These are phyloP conservation scores for Hormiphora californensis DNA, from an alignment of 37 sponge, comb jelly and placozoan species.

Conservation along the genomic window DNA sequence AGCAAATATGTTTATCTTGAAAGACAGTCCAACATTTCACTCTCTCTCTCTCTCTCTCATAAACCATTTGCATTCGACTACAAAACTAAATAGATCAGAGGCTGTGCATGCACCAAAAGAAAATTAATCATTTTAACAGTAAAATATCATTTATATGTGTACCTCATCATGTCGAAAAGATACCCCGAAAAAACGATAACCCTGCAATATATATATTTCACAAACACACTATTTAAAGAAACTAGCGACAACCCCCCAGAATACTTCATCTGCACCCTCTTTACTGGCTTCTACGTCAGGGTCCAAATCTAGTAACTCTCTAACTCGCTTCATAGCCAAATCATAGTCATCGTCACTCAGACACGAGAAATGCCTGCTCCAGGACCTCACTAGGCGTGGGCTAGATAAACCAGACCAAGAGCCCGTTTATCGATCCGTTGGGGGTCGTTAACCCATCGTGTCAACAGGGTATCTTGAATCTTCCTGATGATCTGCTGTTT, in stretches of 20 bases:
- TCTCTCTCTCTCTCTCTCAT: no score
- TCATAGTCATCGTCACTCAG: conserved; percentile 96
- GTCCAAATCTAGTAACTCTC: conserved; percentile 81
- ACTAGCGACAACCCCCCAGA: conserved; percentile 87
- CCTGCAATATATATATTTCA: no score
- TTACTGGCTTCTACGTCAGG: conserved; percentile 88
- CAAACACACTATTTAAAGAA: conserved; percentile 90
- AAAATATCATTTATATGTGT: no score
- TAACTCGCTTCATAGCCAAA: conserved; percentile 90
- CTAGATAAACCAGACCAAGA: conserved; percentile 80
- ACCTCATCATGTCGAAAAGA: no score
- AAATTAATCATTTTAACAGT: no score
- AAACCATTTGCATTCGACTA: no score
- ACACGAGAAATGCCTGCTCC: conserved; percentile 88
- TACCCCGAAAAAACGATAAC: no score
- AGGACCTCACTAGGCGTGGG: conserved; percentile 95
- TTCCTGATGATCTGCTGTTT: conserved; percentile 82
- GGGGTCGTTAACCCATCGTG: conserved; percentile 88
- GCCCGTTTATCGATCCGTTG: conserved; percentile 82
- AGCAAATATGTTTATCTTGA: no score
- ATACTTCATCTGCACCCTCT: conserved; percentile 63
- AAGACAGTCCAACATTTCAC: no score
- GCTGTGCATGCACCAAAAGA: no score
- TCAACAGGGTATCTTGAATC: conserved; percentile 84
- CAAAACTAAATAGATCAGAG: no score